Base-by-base conservation (phyloP, 2,888 invertebrate species). In the Zaprionus bogoriensis region DNA sequence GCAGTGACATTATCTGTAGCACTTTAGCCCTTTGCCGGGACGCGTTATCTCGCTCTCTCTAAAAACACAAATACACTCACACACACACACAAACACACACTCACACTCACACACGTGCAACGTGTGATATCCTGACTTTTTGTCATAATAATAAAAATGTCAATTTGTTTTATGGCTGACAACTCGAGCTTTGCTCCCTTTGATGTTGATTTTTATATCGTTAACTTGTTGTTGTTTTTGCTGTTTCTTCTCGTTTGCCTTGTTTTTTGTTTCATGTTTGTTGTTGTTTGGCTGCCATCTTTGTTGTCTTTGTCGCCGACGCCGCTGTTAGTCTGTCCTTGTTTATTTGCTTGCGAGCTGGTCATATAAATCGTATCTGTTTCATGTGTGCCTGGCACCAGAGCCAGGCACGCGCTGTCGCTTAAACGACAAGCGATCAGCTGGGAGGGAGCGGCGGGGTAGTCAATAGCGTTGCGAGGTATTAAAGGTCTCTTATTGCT, bases 81-180 rank as follows among this genome's bases (percentile, higher is more conserved):
- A 28, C 28, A n/a, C 28, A n/a, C 32, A 14, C 4, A 30, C n/a
- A 30, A 0, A n/a, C 1, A 30, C n/a, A 36, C 14, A 14, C 2
- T 14, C 3, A 0, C 7, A 36, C 17, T 7, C 9, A 17, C 17
- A 46, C 27, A 53, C 44, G 52, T 57, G 55, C 46, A 60, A 60
- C 48, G 64, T 62, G 52, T 64, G 76, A 79, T 82, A 67, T 79
- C 80, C 80, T 80, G 80, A 74, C 80, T 80, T 66, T 73, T 74
- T 75, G 80, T 74, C 80, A 80, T 80, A 74, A 83, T 73, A 80
- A 80, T 80, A 83, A 80, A 80, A 79, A 77, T 80, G 83, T 68
- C 74, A 80, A 80, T 80, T 80, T 79, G 72, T 77, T 80, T 79
- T 83, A 80, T 83, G 73, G 74, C 66, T 72, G 75, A 80, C 80